These are phyloP conservation scores for Cheilosia grossa DNA, from an alignment of 2,888 invertebrate genomes.

Conservation along the genomic window DNA sequence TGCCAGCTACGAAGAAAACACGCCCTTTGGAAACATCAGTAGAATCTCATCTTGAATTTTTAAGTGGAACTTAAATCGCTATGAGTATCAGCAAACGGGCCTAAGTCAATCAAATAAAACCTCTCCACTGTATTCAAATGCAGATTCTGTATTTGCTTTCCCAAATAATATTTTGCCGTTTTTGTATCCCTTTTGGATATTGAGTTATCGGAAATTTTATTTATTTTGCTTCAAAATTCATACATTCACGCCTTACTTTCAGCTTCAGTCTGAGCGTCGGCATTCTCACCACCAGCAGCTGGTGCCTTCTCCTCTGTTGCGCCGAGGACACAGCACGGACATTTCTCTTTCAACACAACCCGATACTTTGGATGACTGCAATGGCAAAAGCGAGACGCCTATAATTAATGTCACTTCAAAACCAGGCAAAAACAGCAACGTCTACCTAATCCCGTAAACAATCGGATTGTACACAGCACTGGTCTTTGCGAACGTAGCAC, in stretches of 20 bases:
- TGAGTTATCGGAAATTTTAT: too few relatives aligned
- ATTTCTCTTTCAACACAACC: conserved; percentile 84
- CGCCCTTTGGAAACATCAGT: too few relatives aligned
- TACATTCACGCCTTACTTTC: conserved; percentile 56
- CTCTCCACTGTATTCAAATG: not conserved
- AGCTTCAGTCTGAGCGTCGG: conserved; percentile 59
- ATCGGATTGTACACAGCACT: conserved; percentile 85
- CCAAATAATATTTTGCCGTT: conserved; percentile 29
- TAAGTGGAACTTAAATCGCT: too few relatives aligned
- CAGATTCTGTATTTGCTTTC: not conserved
- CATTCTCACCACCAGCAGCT: conserved; percentile 34
- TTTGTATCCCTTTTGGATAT: conserved; percentile 70
- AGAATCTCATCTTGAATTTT: not conserved
- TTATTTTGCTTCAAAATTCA: not conserved
- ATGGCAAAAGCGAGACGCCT: conserved; percentile 2
- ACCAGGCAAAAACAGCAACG: not conserved
- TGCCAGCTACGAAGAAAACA: too few relatives aligned
- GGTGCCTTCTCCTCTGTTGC: conserved; percentile 59
- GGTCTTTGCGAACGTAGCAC: conserved; percentile 85
- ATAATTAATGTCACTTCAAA: conserved; percentile 22
- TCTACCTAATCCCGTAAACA: conserved; percentile 86
- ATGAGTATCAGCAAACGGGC: too few relatives aligned
- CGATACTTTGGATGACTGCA: conserved; percentile 85
- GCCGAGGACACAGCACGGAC: conserved; percentile 84
- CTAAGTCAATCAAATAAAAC: not conserved